Conservation (phyloP, 1,140 invertebrate species). For the Bombus superbus region DNA sequence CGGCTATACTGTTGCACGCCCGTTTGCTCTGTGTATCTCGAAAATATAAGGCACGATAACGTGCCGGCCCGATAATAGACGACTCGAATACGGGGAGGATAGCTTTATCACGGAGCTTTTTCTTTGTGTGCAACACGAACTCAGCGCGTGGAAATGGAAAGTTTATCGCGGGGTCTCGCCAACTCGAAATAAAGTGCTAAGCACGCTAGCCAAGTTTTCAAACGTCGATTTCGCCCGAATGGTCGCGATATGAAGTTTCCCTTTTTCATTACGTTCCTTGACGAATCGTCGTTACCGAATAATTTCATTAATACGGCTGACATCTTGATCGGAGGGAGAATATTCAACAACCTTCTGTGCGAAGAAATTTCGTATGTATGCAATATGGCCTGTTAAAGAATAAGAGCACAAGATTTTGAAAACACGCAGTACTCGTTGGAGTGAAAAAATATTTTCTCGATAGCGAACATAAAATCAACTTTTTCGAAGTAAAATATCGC, state of each 20-base stretch:
- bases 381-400: not conserved
- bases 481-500: not conserved
- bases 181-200: conserved; percentile 47
- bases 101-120: conserved; percentile 63
- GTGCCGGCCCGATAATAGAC: conserved; percentile 60
- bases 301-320: conserved; percentile 3
- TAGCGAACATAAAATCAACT: not conserved
- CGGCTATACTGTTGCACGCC: conserved; percentile 38
- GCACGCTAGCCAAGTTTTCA: conserved; percentile 38
- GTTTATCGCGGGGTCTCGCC: conserved; percentile 58
- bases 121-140: conserved; percentile 50
- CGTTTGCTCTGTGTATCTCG: conserved; percentile 57
- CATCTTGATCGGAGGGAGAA: not conserved
- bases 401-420: too few relatives aligned
- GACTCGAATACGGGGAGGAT: conserved; percentile 56
- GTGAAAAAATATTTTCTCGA: not conserved
- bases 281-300: not conserved
- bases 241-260: not conserved
- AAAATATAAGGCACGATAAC: conserved; percentile 67
- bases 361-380: not conserved
- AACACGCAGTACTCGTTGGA: too few relatives aligned
- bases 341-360: not conserved
- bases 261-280: too few relatives aligned
- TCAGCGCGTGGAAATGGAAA: conserved; percentile 62
- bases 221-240: conserved; percentile 35